These are phyloP conservation scores for Patiria miniata DNA, from an alignment of 35 echinoderm and acorn worm genomes.

Conservation along the genomic window DNA sequence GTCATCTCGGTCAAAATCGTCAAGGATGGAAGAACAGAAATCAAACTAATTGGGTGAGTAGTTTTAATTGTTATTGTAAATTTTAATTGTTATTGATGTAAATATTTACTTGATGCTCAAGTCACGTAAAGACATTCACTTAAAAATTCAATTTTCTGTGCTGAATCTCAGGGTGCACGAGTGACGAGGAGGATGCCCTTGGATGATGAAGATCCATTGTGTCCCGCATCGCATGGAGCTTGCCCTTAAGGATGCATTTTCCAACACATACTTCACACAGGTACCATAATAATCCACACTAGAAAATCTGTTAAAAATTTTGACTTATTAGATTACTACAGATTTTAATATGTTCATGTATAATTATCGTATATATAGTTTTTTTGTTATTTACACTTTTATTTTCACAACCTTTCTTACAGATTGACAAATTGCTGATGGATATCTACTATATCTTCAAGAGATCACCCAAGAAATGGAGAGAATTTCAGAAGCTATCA, in stretches of 20 bases:
- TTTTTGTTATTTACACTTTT: background rate
- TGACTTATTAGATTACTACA: background rate
- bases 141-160: background rate
- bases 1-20: constrained; percentile 58
- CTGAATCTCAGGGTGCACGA: constrained; percentile 27
- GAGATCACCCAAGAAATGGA: constrained; percentile 49
- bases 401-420: background rate
- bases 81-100: background rate
- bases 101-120: background rate
- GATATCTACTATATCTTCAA: constrained; percentile 57
- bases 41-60: constrained; percentile 60
- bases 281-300: constrained; percentile 1
- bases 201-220: constrained; percentile 55
- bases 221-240: constrained; percentile 60
- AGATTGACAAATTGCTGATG: constrained; percentile 71
- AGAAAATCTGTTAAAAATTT: background rate
- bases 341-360: background rate
- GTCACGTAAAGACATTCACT: background rate
- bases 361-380: background rate
- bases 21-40: constrained; percentile 50
- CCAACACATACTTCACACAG: constrained; percentile 2
- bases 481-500: constrained; percentile 54
- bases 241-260: constrained; percentile 30
- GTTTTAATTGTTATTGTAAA: background rate
- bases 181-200: constrained; percentile 41